Evolutionary conservation across 2,888 invertebrate species (phyloP).

Genomic region (Eupithecia pulchellata): DNA sequence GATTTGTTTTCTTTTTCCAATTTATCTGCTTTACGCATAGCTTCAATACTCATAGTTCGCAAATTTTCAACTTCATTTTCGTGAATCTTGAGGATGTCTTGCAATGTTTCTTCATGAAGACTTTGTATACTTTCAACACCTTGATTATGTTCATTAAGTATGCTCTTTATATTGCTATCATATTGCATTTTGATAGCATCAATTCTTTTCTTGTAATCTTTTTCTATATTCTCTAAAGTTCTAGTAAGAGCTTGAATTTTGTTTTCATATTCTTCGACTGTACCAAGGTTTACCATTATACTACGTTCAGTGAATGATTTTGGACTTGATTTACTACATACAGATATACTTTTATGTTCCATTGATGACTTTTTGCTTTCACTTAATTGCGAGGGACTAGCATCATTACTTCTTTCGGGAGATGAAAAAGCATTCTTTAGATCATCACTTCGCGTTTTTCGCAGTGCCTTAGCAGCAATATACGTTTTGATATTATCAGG

Average conservation of each 20-base stretch:
- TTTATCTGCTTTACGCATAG: constrained; percentile 73
- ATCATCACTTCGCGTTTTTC: constrained; percentile 59
- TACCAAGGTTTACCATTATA: constrained; percentile 61
- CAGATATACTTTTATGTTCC: constrained; percentile 47
- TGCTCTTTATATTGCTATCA: constrained; percentile 80
- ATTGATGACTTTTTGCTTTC: constrained; percentile 45
- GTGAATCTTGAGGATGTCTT: constrained; percentile 76
- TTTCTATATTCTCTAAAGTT: constrained; percentile 66
- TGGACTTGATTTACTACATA: constrained; percentile 45
- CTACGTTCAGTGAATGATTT: constrained; percentile 52
- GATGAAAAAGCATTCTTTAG: constrained; percentile 42
- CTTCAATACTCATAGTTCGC: constrained; percentile 76
- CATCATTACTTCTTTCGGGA: constrained; percentile 35
- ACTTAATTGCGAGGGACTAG: constrained; percentile 43
- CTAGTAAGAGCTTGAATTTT: constrained; percentile 65
- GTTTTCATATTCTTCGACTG: constrained; percentile 61
- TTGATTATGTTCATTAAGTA: constrained; percentile 82
- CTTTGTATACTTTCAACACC: constrained; percentile 84
- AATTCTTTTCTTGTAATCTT: constrained; percentile 72
- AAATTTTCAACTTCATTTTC: constrained; percentile 83
- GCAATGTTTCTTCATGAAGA: constrained; percentile 81
- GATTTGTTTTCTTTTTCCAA: constrained; percentile 70
- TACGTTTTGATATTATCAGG: constrained; percentile 47
- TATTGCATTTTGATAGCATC: constrained; percentile 82
- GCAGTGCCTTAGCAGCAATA: constrained; percentile 44